Evolutionary conservation across 2,113 vertebrate genomes (phyloP).

Genomic region (Platysteira castanea): DNA sequence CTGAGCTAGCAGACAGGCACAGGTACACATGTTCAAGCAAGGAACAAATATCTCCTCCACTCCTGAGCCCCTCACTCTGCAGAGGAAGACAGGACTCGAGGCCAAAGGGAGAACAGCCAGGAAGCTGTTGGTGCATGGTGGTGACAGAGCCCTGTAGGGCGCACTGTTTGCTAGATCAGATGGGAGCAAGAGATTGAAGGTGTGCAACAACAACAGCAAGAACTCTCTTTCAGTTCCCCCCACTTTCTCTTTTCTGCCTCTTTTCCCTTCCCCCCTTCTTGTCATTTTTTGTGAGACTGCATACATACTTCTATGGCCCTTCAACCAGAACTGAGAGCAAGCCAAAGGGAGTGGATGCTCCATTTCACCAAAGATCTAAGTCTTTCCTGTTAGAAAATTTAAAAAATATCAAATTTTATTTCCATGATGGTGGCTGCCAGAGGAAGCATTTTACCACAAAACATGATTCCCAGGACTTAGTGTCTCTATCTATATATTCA

Average conservation of each 20-base stretch:
- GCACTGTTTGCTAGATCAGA: background rate
- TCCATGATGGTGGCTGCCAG: constrained; percentile 39
- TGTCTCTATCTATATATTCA: constrained; percentile 40
- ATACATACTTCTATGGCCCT: background rate
- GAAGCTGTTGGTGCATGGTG: background rate
- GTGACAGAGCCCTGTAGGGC: background rate
- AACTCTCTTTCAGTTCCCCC: background rate
- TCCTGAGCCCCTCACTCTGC: background rate
- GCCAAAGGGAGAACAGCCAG: background rate
- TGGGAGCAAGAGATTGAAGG: background rate
- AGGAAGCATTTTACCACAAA: constrained; percentile 31
- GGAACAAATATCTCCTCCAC: background rate
- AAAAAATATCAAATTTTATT: background rate
- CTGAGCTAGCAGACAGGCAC: background rate
- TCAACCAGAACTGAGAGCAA: constrained; percentile 5
- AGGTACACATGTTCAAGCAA: background rate
- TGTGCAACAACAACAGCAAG: background rate
- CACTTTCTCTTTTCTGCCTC: background rate
- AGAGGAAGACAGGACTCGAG: background rate
- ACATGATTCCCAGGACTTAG: constrained; percentile 6
- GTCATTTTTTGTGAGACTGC: background rate
- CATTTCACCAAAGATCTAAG: constrained; percentile 71
- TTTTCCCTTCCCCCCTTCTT: background rate
- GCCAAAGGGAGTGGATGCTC: constrained; percentile 37
- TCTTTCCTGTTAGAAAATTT: constrained; percentile 16